Evolutionary conservation across 2,888 invertebrate species (phyloP).

Genomic region (Acanthoscelides obtectus): DNA sequence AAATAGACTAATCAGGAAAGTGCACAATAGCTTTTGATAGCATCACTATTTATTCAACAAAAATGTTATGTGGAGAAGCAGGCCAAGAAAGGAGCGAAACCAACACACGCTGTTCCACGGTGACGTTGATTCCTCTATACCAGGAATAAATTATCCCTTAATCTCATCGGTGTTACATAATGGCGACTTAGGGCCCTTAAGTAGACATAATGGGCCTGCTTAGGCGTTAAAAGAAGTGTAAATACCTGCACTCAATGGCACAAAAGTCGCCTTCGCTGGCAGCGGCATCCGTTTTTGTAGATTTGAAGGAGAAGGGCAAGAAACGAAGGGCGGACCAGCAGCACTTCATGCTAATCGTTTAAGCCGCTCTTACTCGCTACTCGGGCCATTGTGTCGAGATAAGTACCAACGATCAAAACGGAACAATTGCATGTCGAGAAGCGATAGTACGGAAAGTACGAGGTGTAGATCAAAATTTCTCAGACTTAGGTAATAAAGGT

Average conservation of each 20-base stretch:
- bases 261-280: conserved; percentile 20
- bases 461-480: neutral
- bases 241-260: conserved; percentile 19
- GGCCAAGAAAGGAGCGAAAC: too few species aligned
- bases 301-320: neutral
- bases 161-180: neutral
- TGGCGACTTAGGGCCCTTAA: neutral
- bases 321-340: conserved; percentile 4
- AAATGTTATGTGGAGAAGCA: too few species aligned
- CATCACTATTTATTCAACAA: too few species aligned
- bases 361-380: conserved; percentile 18
- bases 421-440: neutral
- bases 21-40: too few species aligned
- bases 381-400: conserved; percentile 3
- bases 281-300: conserved; percentile 8
- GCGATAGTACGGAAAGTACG: neutral
- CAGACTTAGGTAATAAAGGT: too few species aligned
- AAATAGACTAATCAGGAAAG: too few species aligned
- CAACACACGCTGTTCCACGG: too few species aligned
- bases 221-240: conserved; percentile 8
- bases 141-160: neutral
- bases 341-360: conserved; percentile 23
- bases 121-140: neutral
- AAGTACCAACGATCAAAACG: conserved; percentile 2
- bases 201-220: conserved; percentile 20